A percentile compares a stretch with the other conserved stretches of the same genome.
phyloP scores from a whole-genome alignment of 37 sponge, comb jelly and placozoan genomes.

The Tethya wilhelma region DNA sequence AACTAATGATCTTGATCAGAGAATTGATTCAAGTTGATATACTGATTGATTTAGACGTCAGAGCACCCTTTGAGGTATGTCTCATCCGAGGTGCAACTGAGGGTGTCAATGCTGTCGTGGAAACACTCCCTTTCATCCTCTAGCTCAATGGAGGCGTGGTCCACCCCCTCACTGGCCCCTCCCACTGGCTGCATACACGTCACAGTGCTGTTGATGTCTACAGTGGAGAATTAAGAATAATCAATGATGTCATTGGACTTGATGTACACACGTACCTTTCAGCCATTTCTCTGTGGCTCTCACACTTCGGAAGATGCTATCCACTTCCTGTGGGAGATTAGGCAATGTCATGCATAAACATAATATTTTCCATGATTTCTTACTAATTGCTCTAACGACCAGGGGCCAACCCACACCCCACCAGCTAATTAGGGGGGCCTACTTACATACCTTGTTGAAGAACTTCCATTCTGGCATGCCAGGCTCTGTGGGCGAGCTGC shows the following conservation, averaged over 20 bases:
- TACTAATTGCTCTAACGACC: too few species aligned
- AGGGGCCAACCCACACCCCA: background rate
- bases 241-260: background rate
- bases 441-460: conserved; percentile 24
- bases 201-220: conserved; percentile 2
- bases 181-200: background rate
- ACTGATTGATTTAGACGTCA: background rate
- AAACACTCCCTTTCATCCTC: background rate
- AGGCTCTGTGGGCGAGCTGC: conserved; percentile 2
- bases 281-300: conserved; percentile 48
- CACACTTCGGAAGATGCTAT: conserved; percentile 40
- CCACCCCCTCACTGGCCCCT: conserved; percentile 3
- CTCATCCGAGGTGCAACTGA: background rate
- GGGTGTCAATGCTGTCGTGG: background rate
- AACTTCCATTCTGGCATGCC: conserved; percentile 50
- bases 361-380: too few species aligned
- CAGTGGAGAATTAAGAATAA: background rate
- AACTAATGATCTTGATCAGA: too few species aligned
- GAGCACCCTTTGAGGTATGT: background rate
- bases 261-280: conserved; percentile 20
- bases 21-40: background rate
- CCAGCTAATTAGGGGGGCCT: background rate
- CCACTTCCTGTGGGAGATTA: conserved; percentile 8
- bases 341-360: too few species aligned
- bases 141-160: background rate